These are phyloP conservation scores for Furcula furcula DNA, from an alignment of 2,888 invertebrate species.

Conservation along the genomic window DNA sequence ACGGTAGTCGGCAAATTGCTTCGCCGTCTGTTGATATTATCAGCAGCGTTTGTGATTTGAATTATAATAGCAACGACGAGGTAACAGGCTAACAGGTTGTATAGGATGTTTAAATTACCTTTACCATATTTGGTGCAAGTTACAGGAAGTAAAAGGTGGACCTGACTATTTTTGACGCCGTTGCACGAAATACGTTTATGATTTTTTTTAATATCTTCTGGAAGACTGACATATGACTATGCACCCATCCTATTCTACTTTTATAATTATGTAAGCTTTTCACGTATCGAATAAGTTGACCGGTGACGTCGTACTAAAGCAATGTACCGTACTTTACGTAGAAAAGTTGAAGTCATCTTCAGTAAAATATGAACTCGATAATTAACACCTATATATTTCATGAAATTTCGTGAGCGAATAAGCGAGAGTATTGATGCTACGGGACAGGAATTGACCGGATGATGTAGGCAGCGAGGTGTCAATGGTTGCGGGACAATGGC, in stretches of 20 bases:
- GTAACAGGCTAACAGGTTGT: constrained; percentile 12
- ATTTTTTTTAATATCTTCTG: no score
- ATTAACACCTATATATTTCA: not conserved
- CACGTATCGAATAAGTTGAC: no score
- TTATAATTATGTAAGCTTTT: no score
- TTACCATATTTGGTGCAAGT: constrained; percentile 14
- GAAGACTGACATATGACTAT: no score
- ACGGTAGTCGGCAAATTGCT: constrained; percentile 11
- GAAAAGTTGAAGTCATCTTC: no score
- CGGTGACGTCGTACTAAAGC: no score
- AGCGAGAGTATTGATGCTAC: constrained; percentile 25
- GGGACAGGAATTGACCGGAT: constrained; percentile 71
- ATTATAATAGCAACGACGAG: constrained; percentile 25
- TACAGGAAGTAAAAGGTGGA: constrained; percentile 11
- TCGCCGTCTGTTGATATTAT: constrained; percentile 18
- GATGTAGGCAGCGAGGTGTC: constrained; percentile 73
- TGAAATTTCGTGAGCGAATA: constrained; percentile 3
- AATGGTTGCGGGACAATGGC: constrained; percentile 79
- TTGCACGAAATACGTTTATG: no score
- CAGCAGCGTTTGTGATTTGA: constrained; percentile 28
- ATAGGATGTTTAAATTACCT: constrained; percentile 19
- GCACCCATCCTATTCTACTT: no score
- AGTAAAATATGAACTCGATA: no score
- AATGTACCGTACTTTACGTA: no score
- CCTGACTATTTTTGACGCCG: not conserved